phyloP scores from a whole-genome alignment of 2,113 vertebrate genomes.

The Corvus moneduloides region DNA sequence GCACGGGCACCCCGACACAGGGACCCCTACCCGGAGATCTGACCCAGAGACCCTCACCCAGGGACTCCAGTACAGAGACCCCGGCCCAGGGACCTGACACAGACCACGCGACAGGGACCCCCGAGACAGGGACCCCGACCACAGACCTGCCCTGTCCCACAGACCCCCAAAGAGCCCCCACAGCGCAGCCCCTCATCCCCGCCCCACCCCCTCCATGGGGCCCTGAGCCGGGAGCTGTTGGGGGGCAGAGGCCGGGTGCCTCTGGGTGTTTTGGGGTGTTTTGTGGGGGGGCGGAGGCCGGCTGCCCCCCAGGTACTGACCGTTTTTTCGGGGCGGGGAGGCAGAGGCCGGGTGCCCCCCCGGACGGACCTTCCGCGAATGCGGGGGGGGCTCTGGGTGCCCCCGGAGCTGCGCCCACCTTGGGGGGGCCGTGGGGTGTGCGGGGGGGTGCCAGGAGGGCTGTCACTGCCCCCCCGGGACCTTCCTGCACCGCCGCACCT shows the following conservation, averaged over 20 bases:
- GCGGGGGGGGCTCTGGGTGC: conserved; percentile 79
- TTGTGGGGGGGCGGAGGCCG: no score
- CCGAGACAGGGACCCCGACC: no score
- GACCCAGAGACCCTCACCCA: background rate
- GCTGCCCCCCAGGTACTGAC: background rate
- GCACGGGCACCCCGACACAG: background rate
- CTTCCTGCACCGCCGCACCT: conserved; percentile 75
- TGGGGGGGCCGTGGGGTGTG: conserved; percentile 77
- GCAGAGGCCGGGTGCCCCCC: conserved; percentile 85
- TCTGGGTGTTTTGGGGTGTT: no score
- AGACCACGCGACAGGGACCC: no score
- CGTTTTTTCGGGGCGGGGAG: background rate
- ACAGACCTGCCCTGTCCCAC: no score
- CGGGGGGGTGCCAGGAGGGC: conserved; percentile 84
- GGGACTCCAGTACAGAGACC: background rate
- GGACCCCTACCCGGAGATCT: no score
- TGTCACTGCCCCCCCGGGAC: conserved; percentile 85
- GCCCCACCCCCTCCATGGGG: background rate
- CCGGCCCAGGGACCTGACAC: no score
- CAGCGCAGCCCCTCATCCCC: no score
- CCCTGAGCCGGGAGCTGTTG: background rate
- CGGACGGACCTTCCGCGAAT: conserved; percentile 83
- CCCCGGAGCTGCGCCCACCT: conserved; percentile 89
- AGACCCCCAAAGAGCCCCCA: background rate
- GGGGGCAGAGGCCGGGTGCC: no score